Percentiles rank a stretch among this genome's conserved stretches.
phyloP scores from a whole-genome alignment of 2,888 invertebrate species.

The Rhagonycha fulva region DNA sequence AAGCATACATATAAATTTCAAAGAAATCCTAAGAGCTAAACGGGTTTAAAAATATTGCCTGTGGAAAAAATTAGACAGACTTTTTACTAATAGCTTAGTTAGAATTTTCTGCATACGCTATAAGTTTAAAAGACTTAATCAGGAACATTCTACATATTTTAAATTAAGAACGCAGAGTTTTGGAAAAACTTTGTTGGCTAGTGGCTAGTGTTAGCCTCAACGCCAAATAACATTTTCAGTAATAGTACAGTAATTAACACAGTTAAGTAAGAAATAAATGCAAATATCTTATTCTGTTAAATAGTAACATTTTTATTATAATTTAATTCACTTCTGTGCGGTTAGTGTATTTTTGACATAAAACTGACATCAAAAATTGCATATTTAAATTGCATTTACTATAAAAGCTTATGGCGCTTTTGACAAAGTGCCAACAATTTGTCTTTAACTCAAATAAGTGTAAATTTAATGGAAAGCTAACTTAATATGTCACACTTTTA shows the following conservation, averaged over 20 bases:
- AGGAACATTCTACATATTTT: too few species aligned
- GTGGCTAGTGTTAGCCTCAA: too few species aligned
- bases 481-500: not conserved
- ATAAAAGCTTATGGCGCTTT: not conserved
- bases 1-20: too few species aligned
- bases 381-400: not conserved
- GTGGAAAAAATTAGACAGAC: too few species aligned
- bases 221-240: too few species aligned
- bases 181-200: too few species aligned
- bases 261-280: not conserved
- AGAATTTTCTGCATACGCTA: too few species aligned
- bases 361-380: not conserved
- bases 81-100: too few species aligned
- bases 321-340: not conserved
- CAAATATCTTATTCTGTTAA: not conserved
- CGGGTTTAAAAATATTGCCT: too few species aligned
- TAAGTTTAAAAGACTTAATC: too few species aligned
- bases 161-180: too few species aligned
- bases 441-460: not conserved
- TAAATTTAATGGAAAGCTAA: not conserved
- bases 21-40: too few species aligned
- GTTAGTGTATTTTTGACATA: not conserved
- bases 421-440: not conserved
- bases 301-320: not conserved
- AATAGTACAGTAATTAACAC: not conserved